Evolutionary conservation across 2,113 vertebrate species (phyloP).

Genomic region (Polyodon spathula): DNA sequence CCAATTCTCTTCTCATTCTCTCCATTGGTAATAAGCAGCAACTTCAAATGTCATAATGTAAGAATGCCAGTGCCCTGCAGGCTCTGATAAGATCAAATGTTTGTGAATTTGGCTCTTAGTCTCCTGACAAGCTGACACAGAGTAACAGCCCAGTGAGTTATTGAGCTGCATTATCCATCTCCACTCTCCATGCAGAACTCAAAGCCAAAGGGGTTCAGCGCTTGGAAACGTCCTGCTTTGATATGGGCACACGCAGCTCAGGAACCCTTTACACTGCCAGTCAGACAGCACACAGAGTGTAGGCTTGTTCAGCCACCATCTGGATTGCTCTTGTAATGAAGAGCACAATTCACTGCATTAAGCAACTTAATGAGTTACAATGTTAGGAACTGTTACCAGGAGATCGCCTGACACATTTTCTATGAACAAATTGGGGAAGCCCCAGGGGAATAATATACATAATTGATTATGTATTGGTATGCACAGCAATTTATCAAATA

Average conservation of each 20-base stretch:
- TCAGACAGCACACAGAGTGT: not conserved
- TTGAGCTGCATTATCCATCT: not conserved
- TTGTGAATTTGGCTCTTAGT: not conserved
- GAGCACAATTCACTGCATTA: constrained; percentile 1
- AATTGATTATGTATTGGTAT: too few species aligned
- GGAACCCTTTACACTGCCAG: not conserved
- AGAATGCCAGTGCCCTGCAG: too few species aligned
- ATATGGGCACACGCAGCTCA: not conserved
- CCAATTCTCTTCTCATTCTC: too few species aligned
- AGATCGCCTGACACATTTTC: too few species aligned
- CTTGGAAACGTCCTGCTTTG: not conserved
- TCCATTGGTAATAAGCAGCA: too few species aligned
- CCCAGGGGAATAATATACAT: too few species aligned
- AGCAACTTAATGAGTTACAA: not conserved
- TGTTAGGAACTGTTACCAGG: too few species aligned
- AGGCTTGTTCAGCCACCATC: not conserved
- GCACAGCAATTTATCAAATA: too few species aligned
- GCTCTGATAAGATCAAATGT: not conserved
- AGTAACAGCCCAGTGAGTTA: not conserved
- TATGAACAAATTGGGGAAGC: too few species aligned
- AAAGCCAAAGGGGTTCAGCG: not conserved
- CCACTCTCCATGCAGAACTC: not conserved
- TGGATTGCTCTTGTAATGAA: not conserved
- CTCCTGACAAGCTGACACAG: not conserved
- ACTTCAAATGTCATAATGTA: too few species aligned